Evolutionary conservation across 1,140 invertebrate species (phyloP), one percentile per base, ranked within the genome.

Genomic region (Chrysomallon squamiferum): DNA sequence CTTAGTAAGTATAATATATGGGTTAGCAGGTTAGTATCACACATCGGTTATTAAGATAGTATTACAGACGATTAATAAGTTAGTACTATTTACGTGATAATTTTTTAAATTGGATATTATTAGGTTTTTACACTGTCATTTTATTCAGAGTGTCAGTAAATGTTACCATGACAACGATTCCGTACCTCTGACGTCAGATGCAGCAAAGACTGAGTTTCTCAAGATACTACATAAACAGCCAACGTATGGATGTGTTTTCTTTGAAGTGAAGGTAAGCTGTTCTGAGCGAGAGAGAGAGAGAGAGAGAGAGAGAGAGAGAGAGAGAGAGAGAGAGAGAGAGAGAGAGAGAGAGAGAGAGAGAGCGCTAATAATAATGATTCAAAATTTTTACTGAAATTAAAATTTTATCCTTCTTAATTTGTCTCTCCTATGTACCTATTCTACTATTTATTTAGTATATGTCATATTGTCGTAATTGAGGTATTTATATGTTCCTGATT

Each of bases 171-270:
- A 41, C 35, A 38, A 59, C 13, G 64, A 69, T 38, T 38, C 35
- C 35, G 35, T 38, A 15, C 57, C 33, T 25, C 20, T 72, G 22
- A 67, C 57, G 25, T 29, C 56, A 29, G 73, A 77, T 13, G 72
- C 77, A 18, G 78, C 73, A 20, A 78, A 77, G 32, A 50, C 68
- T 4, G 67, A 65, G 6, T 80, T 78, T 43, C 68, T 80, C 18
- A 69, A 72, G 22, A 38, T 61, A 6, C 25, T 74, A 0, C 32
- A 52, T 30, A 68, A 69, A 22, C 73, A 65, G 67, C 72, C 74
- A 27, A 82, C 80, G 3, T 82, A 77, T 67, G 80, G 80, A 18
- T 78, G 75, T 6, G 77, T 82, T 0, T 82, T 82, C 67, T 82
- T 80, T 71, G 76, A 80, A 68, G 77, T 82, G 2, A 80, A 79